phyloP scores from a whole-genome alignment of 2,888 invertebrate species.

The Ectemnius cavifrons region DNA sequence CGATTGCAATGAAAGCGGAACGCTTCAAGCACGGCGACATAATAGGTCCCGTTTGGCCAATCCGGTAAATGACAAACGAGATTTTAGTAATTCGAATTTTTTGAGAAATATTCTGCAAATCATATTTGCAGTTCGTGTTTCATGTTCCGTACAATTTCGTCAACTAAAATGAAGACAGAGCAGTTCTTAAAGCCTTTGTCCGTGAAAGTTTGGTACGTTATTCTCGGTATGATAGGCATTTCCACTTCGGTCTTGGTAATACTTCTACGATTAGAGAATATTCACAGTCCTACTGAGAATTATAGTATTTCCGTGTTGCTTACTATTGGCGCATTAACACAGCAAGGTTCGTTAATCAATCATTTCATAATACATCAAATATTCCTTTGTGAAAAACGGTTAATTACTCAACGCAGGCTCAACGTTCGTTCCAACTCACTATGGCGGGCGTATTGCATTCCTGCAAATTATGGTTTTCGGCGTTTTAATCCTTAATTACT shows the following conservation, averaged over 20 bases:
- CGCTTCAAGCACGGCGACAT: slow-evolving; percentile 50
- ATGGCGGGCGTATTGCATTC: slow-evolving; percentile 67
- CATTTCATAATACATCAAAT: neutral
- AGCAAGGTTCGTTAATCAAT: slow-evolving; percentile 58
- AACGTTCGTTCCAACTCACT: slow-evolving; percentile 58
- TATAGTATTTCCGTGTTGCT: slow-evolving; percentile 57
- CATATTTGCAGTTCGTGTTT: slow-evolving; percentile 61
- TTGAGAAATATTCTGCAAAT: neutral
- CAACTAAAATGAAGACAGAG: slow-evolving; percentile 54
- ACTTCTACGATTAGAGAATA: slow-evolving; percentile 55
- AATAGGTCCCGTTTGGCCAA: slow-evolving; percentile 53
- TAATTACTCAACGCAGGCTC: slow-evolving; percentile 57
- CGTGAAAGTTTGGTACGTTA: slow-evolving; percentile 61
- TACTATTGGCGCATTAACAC: slow-evolving; percentile 64
- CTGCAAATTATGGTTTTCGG: slow-evolving; percentile 67
- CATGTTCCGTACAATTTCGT: slow-evolving; percentile 64
- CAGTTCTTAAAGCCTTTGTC: slow-evolving; percentile 64
- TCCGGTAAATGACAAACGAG: slow-evolving; percentile 38
- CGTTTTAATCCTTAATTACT: slow-evolving; percentile 69
- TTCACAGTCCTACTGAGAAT: slow-evolving; percentile 45
- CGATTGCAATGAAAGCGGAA: slow-evolving; percentile 45
- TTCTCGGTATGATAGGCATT: slow-evolving; percentile 47
- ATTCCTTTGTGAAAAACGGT: too few relatives aligned
- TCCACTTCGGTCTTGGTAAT: slow-evolving; percentile 47
- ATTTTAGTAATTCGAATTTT: neutral